Evolutionary conservation across 2,888 invertebrate genomes (phyloP).

Genomic region (Drosophila anceps): DNA sequence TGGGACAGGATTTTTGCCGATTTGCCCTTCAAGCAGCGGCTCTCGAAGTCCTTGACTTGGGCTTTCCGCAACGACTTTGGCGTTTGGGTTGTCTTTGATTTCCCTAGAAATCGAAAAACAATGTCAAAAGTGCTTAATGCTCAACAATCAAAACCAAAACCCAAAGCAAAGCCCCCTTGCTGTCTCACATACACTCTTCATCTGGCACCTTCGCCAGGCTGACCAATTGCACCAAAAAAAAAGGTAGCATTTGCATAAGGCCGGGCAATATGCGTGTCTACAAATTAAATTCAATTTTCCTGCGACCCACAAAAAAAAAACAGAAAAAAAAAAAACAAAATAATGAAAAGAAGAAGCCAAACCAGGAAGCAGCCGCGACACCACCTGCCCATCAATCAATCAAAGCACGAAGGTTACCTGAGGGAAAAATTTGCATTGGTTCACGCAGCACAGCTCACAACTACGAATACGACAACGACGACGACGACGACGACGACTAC

Average conservation of each 20-base stretch:
- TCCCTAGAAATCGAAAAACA: constrained; percentile 73
- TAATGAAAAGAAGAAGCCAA: constrained; percentile 9
- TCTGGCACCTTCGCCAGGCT: constrained; percentile 32
- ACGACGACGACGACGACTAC: constrained; percentile 21
- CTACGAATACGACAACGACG: constrained; percentile 18
- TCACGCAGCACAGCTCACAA: constrained; percentile 61
- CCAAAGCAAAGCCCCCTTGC: background rate
- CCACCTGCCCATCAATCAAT: constrained; percentile 73
- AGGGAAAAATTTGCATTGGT: constrained; percentile 79
- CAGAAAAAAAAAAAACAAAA: background rate
- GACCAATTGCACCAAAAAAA: constrained; percentile 30
- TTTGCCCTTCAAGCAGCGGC: constrained; percentile 30
- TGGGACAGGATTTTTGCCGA: constrained; percentile 25
- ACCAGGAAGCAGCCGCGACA: constrained; percentile 53
- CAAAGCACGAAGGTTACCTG: constrained; percentile 79
- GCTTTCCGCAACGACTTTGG: constrained; percentile 26
- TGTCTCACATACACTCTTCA: background rate
- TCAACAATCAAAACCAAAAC: constrained; percentile 60
- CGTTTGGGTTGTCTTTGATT: constrained; percentile 56
- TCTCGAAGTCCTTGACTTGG: constrained; percentile 27
- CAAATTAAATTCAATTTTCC: constrained; percentile 80
- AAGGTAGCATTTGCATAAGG: constrained; percentile 69
- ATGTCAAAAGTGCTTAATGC: constrained; percentile 76
- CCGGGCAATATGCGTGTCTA: constrained; percentile 65
- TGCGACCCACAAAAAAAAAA: constrained; percentile 11